These are phyloP conservation scores for Tapirus indicus DNA, from an alignment of 2,797 vertebrate genomes.

Conservation along the genomic window DNA sequence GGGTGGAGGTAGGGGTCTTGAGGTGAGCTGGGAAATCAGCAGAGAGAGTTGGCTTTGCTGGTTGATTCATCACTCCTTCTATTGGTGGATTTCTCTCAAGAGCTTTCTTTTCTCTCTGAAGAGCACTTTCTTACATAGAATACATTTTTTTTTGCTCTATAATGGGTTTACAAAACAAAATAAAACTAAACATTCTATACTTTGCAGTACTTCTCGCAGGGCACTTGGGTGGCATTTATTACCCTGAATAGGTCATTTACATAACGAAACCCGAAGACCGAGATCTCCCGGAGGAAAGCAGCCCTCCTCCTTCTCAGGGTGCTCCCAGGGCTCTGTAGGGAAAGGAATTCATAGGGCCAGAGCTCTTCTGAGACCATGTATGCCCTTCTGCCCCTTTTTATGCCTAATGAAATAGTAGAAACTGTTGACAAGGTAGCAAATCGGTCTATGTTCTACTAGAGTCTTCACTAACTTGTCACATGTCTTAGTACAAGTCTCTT, in stretches of 20 bases:
- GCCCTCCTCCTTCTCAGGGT: neutral
- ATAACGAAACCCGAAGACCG: neutral
- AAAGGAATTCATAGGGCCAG: neutral
- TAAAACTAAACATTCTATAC: neutral
- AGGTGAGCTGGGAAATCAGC: neutral
- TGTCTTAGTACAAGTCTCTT: neutral
- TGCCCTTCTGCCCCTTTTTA: neutral
- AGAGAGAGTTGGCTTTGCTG: neutral
- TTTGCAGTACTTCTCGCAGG: neutral
- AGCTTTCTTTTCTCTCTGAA: neutral
- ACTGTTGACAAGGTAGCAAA: neutral
- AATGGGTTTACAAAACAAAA: neutral
- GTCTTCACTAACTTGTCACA: neutral
- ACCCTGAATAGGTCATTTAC: neutral
- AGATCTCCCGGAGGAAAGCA: neutral
- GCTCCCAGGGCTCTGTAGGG: neutral
- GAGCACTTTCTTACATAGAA: neutral
- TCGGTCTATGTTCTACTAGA: fast-evolving
- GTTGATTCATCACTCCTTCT: fast-evolving
- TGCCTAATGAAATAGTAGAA: neutral
- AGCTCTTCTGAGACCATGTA: neutral
- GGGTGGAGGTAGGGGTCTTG: too few relatives aligned
- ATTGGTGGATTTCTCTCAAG: neutral
- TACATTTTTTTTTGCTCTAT: neutral
- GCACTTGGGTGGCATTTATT: neutral